Evolutionary conservation across 2,113 vertebrate genomes (phyloP).

Genomic region (Sorex fumeus): DNA sequence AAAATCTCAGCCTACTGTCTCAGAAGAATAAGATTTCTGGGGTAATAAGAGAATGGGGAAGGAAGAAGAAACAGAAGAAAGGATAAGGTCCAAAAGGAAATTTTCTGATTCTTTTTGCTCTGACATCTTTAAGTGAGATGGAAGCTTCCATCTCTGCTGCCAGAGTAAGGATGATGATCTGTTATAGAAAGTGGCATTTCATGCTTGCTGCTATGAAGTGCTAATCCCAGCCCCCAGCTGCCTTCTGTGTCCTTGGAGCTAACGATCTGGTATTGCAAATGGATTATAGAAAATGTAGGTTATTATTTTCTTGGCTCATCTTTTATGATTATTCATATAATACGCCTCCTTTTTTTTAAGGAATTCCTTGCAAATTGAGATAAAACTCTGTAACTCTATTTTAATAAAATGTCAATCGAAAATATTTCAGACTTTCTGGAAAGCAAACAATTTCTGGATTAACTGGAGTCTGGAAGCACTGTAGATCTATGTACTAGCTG

Average conservation of each 20-base stretch:
- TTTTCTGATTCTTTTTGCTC: slow-evolving; percentile 46
- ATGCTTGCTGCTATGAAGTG: not conserved
- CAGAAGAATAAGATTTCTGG: slow-evolving; percentile 38
- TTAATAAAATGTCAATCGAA: slow-evolving; percentile 67
- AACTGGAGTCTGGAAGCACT: slow-evolving; percentile 43
- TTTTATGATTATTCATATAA: slow-evolving; percentile 48
- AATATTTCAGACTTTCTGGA: slow-evolving; percentile 68
- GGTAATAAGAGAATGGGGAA: slow-evolving; percentile 50
- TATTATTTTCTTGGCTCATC: slow-evolving; percentile 9
- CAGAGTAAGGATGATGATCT: slow-evolving; percentile 40
- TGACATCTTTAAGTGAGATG: slow-evolving; percentile 35
- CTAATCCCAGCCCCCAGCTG: not conserved
- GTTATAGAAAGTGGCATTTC: slow-evolving; percentile 30
- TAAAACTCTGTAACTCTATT: slow-evolving; percentile 38
- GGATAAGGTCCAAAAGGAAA: not conserved
- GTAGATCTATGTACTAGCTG: not conserved
- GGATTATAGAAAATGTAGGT: slow-evolving; percentile 15
- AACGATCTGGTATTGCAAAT: slow-evolving; percentile 18
- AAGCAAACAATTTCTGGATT: slow-evolving; percentile 45
- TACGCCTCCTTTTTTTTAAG: slow-evolving; percentile 60
- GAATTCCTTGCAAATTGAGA: slow-evolving; percentile 57
- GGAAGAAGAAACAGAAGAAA: slow-evolving; percentile 18
- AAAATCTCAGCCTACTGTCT: slow-evolving; percentile 56
- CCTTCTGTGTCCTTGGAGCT: not conserved
- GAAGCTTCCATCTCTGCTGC: slow-evolving; percentile 39